Percentiles rank a stretch among this genome's conserved stretches.
Evolutionary conservation across 2,797 vertebrate genomes (phyloP).

Genomic region (Anisognathus igniventris): DNA sequence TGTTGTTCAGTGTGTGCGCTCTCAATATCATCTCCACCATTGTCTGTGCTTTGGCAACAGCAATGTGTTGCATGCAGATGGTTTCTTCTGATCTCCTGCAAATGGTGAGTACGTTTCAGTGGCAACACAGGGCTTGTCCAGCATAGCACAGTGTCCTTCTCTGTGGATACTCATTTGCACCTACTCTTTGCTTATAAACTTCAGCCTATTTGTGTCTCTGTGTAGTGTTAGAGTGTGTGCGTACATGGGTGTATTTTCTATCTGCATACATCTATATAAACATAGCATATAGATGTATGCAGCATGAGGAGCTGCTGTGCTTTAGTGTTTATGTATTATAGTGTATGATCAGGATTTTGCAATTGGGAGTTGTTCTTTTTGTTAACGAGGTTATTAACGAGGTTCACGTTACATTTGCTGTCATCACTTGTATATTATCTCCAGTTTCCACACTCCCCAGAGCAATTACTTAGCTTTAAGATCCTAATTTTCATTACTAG

Average conservation of each 20-base stretch:
- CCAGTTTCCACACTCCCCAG: neutral
- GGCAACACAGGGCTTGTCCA: neutral
- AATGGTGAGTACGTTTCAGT: constrained; percentile 85
- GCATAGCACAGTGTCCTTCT: neutral
- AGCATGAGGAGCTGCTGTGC: neutral
- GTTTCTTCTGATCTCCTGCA: constrained; percentile 94
- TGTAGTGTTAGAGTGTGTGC: neutral
- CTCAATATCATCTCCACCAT: constrained; percentile 98
- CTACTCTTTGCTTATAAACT: neutral
- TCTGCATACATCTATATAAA: neutral
- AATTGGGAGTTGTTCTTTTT: neutral
- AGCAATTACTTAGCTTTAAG: neutral
- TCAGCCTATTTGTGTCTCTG: neutral
- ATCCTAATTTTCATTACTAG: neutral
- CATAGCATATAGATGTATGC: neutral
- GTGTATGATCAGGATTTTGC: neutral
- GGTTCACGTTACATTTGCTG: neutral
- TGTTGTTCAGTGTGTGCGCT: constrained; percentile 96
- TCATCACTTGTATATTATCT: neutral
- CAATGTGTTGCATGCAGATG: constrained; percentile 99
- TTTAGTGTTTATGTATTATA: neutral
- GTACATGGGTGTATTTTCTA: neutral
- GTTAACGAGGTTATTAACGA: neutral
- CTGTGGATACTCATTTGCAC: neutral
- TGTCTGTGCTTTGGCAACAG: constrained; percentile 95